Evolutionary conservation across 2,888 invertebrate species (phyloP).

Genomic region (Drosophila flavopinicola): DNA sequence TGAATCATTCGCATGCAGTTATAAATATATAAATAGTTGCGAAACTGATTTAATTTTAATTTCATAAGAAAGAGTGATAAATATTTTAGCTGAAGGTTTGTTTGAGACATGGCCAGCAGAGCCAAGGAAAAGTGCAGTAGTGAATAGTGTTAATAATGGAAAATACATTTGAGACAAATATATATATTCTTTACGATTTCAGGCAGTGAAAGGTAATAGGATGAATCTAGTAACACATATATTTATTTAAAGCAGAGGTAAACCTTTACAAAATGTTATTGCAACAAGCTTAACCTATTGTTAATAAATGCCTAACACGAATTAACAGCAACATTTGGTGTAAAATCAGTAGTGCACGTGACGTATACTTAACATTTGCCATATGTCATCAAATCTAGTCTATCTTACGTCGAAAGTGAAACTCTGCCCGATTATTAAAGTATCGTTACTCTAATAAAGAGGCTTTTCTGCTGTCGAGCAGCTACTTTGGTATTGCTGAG

Average conservation of each 20-base stretch:
- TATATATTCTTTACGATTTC: too few relatives aligned
- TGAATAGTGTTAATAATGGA: too few relatives aligned
- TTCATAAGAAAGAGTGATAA: too few relatives aligned
- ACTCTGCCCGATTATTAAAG: conserved; percentile 12
- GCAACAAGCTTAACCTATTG: too few relatives aligned
- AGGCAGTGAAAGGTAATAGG: too few relatives aligned
- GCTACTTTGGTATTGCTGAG: conserved; percentile 5
- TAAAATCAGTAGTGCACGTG: not conserved
- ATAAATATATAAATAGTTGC: conserved; percentile 15
- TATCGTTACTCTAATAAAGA: conserved; percentile 25
- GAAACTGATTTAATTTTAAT: conserved; percentile 3
- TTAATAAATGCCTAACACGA: not conserved
- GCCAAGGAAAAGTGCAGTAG: too few relatives aligned
- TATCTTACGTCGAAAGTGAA: conserved; percentile 18
- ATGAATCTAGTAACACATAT: too few relatives aligned
- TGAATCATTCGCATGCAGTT: conserved; percentile 5
- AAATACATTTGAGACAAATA: not conserved
- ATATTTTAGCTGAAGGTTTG: too few relatives aligned
- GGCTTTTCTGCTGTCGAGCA: conserved; percentile 9
- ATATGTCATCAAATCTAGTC: conserved; percentile 10
- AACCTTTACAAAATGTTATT: too few relatives aligned
- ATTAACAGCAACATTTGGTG: not conserved
- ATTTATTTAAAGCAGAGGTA: too few relatives aligned
- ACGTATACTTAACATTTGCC: conserved; percentile 29
- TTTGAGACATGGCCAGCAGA: too few relatives aligned